phyloP scores from a whole-genome alignment of 64 coral and sea anemone species.

The Dendrophyllia cribrosa region DNA sequence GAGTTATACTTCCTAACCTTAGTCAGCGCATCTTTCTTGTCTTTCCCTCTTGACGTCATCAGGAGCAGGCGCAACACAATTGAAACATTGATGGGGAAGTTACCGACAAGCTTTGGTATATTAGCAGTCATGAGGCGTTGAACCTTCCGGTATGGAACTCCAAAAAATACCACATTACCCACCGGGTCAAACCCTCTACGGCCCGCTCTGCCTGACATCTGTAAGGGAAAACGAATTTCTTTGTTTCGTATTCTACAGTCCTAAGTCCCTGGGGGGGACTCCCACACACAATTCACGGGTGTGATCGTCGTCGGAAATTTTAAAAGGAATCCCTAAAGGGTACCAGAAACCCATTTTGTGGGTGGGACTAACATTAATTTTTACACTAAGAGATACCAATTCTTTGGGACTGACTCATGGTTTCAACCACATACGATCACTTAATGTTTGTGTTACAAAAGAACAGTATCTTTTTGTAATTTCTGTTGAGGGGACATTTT shows the following conservation, averaged over 20 bases:
- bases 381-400: too few relatives aligned
- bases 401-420: too few relatives aligned
- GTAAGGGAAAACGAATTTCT: neutral
- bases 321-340: too few relatives aligned
- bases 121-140: conserved; percentile 75
- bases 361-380: too few relatives aligned
- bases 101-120: conserved; percentile 79
- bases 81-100: conserved; percentile 75
- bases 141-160: conserved; percentile 73
- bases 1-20: conserved; percentile 24
- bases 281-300: too few relatives aligned
- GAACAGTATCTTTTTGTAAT: too few relatives aligned
- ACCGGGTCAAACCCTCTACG: conserved; percentile 72
- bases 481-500: too few relatives aligned
- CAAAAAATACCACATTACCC: conserved; percentile 72
- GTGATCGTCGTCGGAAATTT: too few relatives aligned
- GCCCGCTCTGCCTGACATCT: conserved; percentile 87
- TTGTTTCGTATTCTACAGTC: neutral
- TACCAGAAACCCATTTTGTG: too few relatives aligned
- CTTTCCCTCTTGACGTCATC: conserved; percentile 37
- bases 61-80: conserved; percentile 81
- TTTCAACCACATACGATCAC: too few relatives aligned
- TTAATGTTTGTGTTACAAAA: too few relatives aligned
- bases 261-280: too few relatives aligned
- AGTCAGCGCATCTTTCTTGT: conserved; percentile 53